Conservation (phyloP, 2,888 invertebrate species). For the Notocelia uddmanniana region DNA sequence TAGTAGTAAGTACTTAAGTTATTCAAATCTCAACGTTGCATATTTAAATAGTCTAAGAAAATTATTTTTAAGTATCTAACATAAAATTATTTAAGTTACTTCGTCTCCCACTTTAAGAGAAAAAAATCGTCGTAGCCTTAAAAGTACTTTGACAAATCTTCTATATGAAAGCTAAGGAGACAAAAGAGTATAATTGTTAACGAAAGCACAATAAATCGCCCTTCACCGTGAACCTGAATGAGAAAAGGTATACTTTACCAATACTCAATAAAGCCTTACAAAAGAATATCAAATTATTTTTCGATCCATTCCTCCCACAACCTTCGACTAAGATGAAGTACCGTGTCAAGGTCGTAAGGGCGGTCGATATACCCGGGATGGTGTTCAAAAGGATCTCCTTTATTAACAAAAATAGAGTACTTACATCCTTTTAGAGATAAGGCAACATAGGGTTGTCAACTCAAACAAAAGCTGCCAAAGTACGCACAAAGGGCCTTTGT, state of each 20-base stretch:
- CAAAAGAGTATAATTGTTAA: neutral
- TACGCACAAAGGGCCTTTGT: slow-evolving; percentile 20
- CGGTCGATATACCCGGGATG: slow-evolving; percentile 14
- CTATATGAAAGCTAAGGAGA: neutral
- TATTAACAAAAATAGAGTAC: neutral
- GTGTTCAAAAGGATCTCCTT: neutral
- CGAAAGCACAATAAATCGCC: neutral
- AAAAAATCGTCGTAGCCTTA: too few relatives aligned
- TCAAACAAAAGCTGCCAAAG: slow-evolving; percentile 13
- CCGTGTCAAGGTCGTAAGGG: slow-evolving; percentile 35
- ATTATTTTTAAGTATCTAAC: too few relatives aligned
- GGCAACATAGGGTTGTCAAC: slow-evolving; percentile 19
- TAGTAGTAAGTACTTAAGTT: too few relatives aligned
- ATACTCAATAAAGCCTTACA: slow-evolving; percentile 15
- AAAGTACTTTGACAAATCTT: neutral
- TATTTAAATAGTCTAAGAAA: too few relatives aligned
- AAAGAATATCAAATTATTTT: slow-evolving; percentile 25
- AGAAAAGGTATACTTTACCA: neutral
- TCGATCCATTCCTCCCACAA: slow-evolving; percentile 21
- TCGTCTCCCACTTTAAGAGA: neutral
- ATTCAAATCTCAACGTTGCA: too few relatives aligned
- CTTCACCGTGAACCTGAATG: neutral
- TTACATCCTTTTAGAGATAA: slow-evolving; percentile 2
- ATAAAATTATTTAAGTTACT: neutral
- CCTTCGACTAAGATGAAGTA: slow-evolving; percentile 21